These are phyloP conservation scores for Tenthredo scrophulariae DNA, from an alignment of 2,888 invertebrate genomes.

Conservation along the genomic window DNA sequence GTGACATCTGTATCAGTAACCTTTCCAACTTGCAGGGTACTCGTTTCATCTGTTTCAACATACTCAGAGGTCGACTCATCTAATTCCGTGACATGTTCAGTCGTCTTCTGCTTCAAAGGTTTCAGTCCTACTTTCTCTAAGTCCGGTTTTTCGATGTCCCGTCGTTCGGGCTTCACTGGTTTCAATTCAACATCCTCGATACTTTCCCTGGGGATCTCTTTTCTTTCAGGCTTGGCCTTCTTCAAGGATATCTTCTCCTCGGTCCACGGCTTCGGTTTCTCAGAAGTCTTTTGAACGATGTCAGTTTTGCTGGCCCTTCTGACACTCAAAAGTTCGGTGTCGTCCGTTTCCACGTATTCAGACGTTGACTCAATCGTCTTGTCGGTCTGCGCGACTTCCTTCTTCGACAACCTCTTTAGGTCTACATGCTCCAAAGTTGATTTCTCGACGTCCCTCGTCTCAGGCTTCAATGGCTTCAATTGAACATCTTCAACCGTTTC, in stretches of 20 bases:
- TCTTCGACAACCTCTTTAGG: slow-evolving; percentile 62
- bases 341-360: slow-evolving; percentile 61
- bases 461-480: slow-evolving; percentile 81
- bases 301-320: slow-evolving; percentile 37
- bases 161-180: slow-evolving; percentile 54
- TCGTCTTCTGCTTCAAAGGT: slow-evolving; percentile 52
- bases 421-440: slow-evolving; percentile 66
- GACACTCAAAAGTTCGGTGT: slow-evolving; percentile 51
- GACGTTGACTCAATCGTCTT: slow-evolving; percentile 59
- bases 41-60: slow-evolving; percentile 64
- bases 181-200: slow-evolving; percentile 62
- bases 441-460: slow-evolving; percentile 68
- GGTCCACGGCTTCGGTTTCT: slow-evolving; percentile 63
- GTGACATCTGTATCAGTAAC: slow-evolving; percentile 52
- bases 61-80: slow-evolving; percentile 50
- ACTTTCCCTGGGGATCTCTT: slow-evolving; percentile 61
- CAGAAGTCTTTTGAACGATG: slow-evolving; percentile 30
- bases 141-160: slow-evolving; percentile 53
- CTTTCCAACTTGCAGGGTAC: slow-evolving; percentile 61
- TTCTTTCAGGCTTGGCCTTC: slow-evolving; percentile 64
- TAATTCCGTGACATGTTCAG: slow-evolving; percentile 22
- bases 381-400: slow-evolving; percentile 59
- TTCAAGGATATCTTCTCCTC: slow-evolving; percentile 66
- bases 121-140: slow-evolving; percentile 58
- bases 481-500: slow-evolving; percentile 79